phyloP scores from a whole-genome alignment of 1,140 invertebrate species.

The Zophobas morio region DNA sequence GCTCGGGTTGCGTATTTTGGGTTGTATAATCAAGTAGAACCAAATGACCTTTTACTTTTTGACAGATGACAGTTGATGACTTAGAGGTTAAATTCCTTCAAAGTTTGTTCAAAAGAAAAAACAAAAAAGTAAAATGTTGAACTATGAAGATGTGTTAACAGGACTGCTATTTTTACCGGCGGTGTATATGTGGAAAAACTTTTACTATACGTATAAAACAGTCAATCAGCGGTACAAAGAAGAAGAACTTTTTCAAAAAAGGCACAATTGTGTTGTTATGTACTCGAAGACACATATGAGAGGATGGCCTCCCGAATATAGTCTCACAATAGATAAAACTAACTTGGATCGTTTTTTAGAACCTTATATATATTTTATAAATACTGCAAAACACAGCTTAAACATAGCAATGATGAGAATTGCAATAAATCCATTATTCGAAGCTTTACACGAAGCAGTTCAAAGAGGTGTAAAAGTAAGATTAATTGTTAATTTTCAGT shows the following conservation, averaged over 20 bases:
- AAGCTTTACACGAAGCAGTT: conserved; percentile 46
- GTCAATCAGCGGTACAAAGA: conserved; percentile 39
- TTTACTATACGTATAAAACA: conserved; percentile 42
- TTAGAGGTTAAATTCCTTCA: background rate
- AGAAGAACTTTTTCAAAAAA: conserved; percentile 46
- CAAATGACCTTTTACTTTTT: too few species aligned
- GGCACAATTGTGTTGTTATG: conserved; percentile 55
- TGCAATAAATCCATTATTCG: conserved; percentile 33
- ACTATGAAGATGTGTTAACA: background rate
- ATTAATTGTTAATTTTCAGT: conserved; percentile 52
- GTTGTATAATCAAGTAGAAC: too few species aligned
- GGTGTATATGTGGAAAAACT: conserved; percentile 47
- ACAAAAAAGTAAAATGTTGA: background rate
- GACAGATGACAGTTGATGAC: background rate
- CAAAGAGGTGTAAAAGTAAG: conserved; percentile 51
- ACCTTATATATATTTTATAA: conserved; percentile 55
- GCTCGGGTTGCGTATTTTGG: too few species aligned
- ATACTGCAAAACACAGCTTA: conserved; percentile 49
- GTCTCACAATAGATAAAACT: conserved; percentile 35
- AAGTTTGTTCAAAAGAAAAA: background rate
- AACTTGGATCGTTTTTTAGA: conserved; percentile 49
- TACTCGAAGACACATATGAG: conserved; percentile 47
- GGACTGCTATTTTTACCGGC: conserved; percentile 40
- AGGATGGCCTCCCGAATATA: conserved; percentile 51
- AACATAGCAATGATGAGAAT: conserved; percentile 53